These are phyloP conservation scores for Dicrostonyx torquatus DNA, from an alignment of 2,797 vertebrate species.

Conservation along the genomic window DNA sequence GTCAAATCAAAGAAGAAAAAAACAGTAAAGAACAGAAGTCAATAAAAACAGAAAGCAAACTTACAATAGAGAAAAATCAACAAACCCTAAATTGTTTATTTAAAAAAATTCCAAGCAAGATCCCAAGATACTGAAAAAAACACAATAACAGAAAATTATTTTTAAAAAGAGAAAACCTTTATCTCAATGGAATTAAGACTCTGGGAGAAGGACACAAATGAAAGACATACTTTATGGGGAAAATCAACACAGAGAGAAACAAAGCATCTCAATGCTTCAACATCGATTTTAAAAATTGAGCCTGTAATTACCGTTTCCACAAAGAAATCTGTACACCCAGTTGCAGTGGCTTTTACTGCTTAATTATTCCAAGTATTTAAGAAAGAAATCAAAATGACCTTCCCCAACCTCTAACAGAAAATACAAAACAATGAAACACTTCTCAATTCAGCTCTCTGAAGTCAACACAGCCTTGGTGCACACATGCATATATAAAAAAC, in stretches of 20 bases:
- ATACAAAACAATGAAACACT: slow-evolving; percentile 52
- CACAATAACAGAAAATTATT: slow-evolving; percentile 48
- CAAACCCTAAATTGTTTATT: slow-evolving; percentile 50
- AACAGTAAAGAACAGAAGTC: slow-evolving; percentile 60
- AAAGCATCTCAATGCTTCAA: background rate
- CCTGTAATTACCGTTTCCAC: slow-evolving; percentile 55
- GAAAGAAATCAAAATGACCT: slow-evolving; percentile 31
- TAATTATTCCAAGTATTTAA: slow-evolving; percentile 49
- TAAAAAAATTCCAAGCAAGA: slow-evolving; percentile 55
- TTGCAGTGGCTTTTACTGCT: background rate
- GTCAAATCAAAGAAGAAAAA: slow-evolving; percentile 58
- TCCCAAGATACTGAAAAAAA: background rate
- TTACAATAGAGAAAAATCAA: slow-evolving; percentile 63
- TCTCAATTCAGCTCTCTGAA: slow-evolving; percentile 55
- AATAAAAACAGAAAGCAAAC: slow-evolving; percentile 56
- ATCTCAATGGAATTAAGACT: slow-evolving; percentile 15
- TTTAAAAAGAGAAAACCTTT: slow-evolving; percentile 54
- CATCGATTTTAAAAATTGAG: slow-evolving; percentile 42
- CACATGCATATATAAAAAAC: slow-evolving; percentile 24
- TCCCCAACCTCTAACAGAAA: slow-evolving; percentile 28
- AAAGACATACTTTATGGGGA: slow-evolving; percentile 2
- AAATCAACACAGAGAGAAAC: slow-evolving; percentile 40
- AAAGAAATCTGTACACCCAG: slow-evolving; percentile 35
- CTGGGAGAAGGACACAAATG: background rate
- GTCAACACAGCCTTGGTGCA: slow-evolving; percentile 35